Base-by-base conservation (phyloP, 2,888 invertebrate species). In the Noctua janthina region DNA sequence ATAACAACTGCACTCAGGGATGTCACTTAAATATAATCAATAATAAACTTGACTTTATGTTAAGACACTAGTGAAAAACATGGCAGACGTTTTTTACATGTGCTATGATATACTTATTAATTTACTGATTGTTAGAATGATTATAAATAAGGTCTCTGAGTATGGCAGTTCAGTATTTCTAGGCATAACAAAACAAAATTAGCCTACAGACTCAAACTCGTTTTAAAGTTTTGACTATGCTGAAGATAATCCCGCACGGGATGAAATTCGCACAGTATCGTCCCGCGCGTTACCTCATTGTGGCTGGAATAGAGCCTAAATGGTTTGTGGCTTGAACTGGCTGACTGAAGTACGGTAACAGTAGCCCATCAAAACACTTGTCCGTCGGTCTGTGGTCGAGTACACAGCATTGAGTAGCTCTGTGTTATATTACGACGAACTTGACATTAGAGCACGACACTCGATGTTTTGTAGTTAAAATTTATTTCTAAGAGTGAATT, bases 151-250 rank as follows among this genome's bases (percentile, higher is more conserved):
- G 2, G 7, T 75, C 39, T 74, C n/a, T 2, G 46, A 68, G 59
- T 83, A 46, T 1, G 0, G 54, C 43, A 10, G 15, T 68, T 62
- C 13, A 6, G 11, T 76, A 54, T 69, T 39, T 68, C 17, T 68
- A 83, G 51, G 77, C 46, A 54, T 59, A 15, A 51, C 51, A 54
- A 76, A 51, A 51, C 76, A 51, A 76, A 81, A 62, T 54, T 76
- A 35, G 43, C 20, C 4, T 74, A 67, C 17, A 43, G 29, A 51
- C 15, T 81, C 2, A 2, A 64, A 54, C 5, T 56, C 0, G 1
- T 29, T 17, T 59, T 79, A 35, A 20, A 68, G n/a, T n/a, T n/a
- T 46, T 68, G n/a, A 17, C 17, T 1, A 4, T 0, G 10, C 39
- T 39, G 20, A 66, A 39, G 39, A 35, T 8, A 64, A 67, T 67